These are phyloP conservation scores for Drosophila cracens DNA, from an alignment of 2,888 invertebrate genomes.

Conservation along the genomic window DNA sequence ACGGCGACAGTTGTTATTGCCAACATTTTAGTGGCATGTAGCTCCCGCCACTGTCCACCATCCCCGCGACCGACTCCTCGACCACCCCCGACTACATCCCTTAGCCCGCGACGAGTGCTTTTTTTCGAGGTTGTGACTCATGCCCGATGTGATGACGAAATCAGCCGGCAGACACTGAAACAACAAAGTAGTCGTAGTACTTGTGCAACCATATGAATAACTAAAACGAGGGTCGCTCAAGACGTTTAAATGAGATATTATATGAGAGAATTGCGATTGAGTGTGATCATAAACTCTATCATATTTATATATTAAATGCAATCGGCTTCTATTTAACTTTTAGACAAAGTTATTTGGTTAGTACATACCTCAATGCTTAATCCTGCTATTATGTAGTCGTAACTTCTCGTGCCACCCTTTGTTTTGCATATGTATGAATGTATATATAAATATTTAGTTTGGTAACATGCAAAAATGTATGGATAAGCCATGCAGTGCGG, in stretches of 20 bases:
- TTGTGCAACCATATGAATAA: constrained; percentile 30
- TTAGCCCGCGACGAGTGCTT: constrained; percentile 1
- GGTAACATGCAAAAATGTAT: constrained; percentile 55
- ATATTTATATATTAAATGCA: neutral
- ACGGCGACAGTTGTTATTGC: constrained; percentile 72
- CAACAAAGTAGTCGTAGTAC: constrained; percentile 32
- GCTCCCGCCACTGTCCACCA: neutral
- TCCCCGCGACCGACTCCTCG: neutral
- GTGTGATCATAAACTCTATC: neutral
- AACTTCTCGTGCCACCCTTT: constrained; percentile 27
- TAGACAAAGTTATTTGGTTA: neutral
- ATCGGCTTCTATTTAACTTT: neutral
- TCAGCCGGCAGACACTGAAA: constrained; percentile 54
- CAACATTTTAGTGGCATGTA: constrained; percentile 57
- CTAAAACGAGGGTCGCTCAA: constrained; percentile 40
- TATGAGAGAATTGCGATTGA: fast-evolving
- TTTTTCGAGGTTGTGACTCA: constrained; percentile 56
- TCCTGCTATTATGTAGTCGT: too few relatives aligned
- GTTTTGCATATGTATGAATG: constrained; percentile 23
- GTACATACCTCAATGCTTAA: neutral
- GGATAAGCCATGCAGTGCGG: constrained; percentile 46
- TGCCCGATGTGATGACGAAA: constrained; percentile 67
- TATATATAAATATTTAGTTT: constrained; percentile 42
- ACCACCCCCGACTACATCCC: neutral
- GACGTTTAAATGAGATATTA: neutral